phyloP scores from a whole-genome alignment of 2,888 invertebrate species.

The Noctua pronuba region DNA sequence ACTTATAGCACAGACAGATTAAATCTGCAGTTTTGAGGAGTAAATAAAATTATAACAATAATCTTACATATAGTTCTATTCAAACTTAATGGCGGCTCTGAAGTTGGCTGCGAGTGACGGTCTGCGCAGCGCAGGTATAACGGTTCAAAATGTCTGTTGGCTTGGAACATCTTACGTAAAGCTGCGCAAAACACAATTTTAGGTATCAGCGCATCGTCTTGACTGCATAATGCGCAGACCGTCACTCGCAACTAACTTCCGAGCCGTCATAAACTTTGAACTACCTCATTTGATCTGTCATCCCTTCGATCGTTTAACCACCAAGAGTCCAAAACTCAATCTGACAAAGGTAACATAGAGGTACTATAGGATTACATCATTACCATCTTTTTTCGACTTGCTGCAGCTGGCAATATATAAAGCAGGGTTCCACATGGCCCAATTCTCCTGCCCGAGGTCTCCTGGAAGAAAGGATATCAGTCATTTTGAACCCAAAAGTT shows the following conservation, averaged over 20 bases:
- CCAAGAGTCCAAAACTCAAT: neutral
- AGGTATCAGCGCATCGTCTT: no score
- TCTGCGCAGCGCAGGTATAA: no score
- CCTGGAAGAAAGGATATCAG: conserved; percentile 11
- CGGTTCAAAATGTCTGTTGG: no score
- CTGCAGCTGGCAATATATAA: neutral
- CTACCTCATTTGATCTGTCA: neutral
- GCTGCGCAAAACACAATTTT: no score
- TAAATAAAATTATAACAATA: neutral
- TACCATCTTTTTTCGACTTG: neutral
- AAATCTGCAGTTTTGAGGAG: neutral
- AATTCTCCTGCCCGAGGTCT: neutral
- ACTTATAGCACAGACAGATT: neutral
- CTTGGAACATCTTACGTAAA: no score
- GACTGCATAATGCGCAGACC: no score
- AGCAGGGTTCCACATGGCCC: no score
- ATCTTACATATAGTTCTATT: no score
- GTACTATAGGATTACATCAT: neutral
- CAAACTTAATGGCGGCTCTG: no score
- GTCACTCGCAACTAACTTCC: no score
- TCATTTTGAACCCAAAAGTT: neutral
- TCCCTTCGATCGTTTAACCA: neutral
- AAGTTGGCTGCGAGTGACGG: no score
- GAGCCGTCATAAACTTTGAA: no score
- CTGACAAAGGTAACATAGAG: neutral